phyloP scores from a whole-genome alignment of 2,797 vertebrate genomes.

The Artibeus jamaicensis region DNA sequence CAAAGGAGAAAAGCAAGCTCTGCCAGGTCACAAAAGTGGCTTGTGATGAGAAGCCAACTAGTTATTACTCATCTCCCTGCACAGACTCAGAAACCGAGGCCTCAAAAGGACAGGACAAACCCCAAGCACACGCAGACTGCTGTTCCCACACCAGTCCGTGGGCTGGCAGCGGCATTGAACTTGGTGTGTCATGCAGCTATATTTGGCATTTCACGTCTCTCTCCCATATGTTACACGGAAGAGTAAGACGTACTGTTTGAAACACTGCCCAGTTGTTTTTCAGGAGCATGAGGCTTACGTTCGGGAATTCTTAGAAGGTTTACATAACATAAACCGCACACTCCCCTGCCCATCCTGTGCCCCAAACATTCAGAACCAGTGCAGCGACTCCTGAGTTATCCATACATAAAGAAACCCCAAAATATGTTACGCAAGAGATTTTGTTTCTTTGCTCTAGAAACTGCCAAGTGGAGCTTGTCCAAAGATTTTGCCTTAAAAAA shows the following conservation, averaged over 20 bases:
- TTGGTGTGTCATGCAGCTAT: neutral
- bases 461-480: neutral
- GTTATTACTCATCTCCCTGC: neutral
- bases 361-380: neutral
- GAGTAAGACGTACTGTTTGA: neutral
- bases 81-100: neutral
- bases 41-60: neutral
- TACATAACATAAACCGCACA: neutral
- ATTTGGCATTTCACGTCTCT: neutral
- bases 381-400: neutral
- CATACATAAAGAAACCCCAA: neutral
- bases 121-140: accelerated
- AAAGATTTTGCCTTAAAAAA: neutral
- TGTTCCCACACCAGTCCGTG: neutral
- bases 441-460: slow-evolving; percentile 8
- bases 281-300: neutral
- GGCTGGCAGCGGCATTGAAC: accelerated
- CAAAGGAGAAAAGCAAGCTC: neutral
- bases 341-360: too few relatives aligned
- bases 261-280: neutral
- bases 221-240: neutral
- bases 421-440: neutral
- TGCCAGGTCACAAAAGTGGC: neutral
- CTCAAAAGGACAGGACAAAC: neutral
- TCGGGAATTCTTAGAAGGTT: neutral